Percentiles rank a stretch among this genome's conserved stretches.
Conservation (phyloP, 1,140 invertebrate species). For the Drosophila rhopaloa region DNA sequence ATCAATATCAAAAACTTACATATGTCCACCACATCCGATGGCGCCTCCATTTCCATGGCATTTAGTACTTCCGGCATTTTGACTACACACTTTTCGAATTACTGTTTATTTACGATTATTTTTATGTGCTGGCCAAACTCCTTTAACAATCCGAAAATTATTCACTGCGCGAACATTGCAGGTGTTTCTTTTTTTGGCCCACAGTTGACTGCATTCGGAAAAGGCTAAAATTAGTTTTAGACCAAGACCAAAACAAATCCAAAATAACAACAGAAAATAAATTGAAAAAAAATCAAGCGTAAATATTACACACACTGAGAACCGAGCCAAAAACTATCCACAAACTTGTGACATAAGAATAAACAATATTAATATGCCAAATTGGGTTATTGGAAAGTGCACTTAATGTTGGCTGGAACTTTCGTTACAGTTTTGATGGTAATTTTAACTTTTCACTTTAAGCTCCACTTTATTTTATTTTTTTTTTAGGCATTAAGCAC, state of each 20-base stretch:
- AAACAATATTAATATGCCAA: not conserved
- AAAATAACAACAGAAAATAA: constrained; percentile 34
- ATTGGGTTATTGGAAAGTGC: not conserved
- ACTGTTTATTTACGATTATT: constrained; percentile 6
- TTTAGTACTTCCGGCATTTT: constrained; percentile 35
- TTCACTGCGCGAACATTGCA: constrained; percentile 24
- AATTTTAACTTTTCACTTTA: constrained; percentile 11
- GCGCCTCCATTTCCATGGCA: constrained; percentile 38
- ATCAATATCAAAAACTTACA: constrained; percentile 22
- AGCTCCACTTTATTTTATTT: not conserved
- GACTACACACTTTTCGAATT: not conserved
- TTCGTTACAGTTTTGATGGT: not conserved
- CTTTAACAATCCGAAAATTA: constrained; percentile 2
- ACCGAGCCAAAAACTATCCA: constrained; percentile 16
- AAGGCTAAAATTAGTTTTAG: constrained; percentile 42
- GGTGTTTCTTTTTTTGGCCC: constrained; percentile 2
- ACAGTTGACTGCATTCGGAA: constrained; percentile 30
- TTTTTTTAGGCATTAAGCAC: not conserved
- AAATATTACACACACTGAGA: constrained; percentile 9
- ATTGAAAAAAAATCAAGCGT: constrained; percentile 1
- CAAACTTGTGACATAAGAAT: constrained; percentile 6
- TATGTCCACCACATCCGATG: constrained; percentile 25
- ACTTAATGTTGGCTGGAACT: not conserved
- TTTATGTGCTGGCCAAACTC: not conserved
- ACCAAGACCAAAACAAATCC: constrained; percentile 17